Conservation (phyloP, 1,140 invertebrate species). For the Archegozetes longisetosus region DNA sequence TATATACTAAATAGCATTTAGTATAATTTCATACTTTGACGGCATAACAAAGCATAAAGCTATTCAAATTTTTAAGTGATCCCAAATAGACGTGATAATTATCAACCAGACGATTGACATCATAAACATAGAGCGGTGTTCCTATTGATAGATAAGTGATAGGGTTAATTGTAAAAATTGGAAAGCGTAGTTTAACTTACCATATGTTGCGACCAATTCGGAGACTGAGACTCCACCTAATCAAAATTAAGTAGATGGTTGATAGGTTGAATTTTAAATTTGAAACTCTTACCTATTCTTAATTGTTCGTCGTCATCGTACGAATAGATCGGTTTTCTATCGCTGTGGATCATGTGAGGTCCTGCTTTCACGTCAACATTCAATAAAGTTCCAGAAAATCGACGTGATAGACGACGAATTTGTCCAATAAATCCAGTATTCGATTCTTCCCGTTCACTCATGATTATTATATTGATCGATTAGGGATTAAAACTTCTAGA, state of each 20-base stretch:
- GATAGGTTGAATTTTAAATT: background rate
- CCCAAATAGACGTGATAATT: conserved; percentile 10
- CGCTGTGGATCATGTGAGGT: background rate
- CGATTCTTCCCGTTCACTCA: background rate
- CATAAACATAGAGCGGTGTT: conserved; percentile 12
- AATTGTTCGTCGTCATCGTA: conserved; percentile 11
- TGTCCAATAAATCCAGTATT: conserved; percentile 1
- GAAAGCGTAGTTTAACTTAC: background rate
- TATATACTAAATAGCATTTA: too few species aligned
- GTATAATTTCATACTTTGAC: conserved; percentile 6
- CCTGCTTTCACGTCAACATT: conserved; percentile 2
- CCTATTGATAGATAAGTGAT: background rate
- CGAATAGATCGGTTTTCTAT: background rate
- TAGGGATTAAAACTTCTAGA: background rate
- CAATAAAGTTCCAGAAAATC: conserved; percentile 7
- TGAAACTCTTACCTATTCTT: background rate
- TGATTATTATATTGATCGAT: too few species aligned
- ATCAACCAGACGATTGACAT: conserved; percentile 9
- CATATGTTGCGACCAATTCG: conserved; percentile 11
- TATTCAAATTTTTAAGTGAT: conserved; percentile 7
- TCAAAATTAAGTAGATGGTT: background rate
- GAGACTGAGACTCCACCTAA: conserved; percentile 3
- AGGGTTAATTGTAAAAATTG: background rate
- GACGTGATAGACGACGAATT: conserved; percentile 10
- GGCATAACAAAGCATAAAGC: conserved; percentile 11